These are phyloP conservation scores for Drosophila greeni DNA, from an alignment of 2,888 invertebrate species.

Conservation along the genomic window DNA sequence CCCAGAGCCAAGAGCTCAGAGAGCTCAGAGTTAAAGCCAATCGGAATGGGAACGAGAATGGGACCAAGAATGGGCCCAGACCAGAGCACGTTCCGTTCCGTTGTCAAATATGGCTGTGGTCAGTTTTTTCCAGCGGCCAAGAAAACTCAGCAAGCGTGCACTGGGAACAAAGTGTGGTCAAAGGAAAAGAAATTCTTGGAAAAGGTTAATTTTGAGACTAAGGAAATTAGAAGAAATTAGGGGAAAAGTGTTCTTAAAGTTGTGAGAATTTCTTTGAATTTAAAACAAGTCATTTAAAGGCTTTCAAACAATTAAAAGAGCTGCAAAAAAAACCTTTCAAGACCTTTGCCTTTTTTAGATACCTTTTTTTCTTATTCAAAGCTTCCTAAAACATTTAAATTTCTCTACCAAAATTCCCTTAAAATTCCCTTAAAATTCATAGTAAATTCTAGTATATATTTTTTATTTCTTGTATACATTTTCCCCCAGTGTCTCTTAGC, in stretches of 20 bases:
- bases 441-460: background rate
- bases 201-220: background rate
- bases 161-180: background rate
- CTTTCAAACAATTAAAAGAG: too few relatives aligned
- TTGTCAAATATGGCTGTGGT: constrained; percentile 72
- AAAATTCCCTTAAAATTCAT: background rate
- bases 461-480: too few relatives aligned
- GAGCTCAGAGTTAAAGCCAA: constrained; percentile 8
- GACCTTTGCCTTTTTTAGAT: background rate
- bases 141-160: constrained; percentile 14
- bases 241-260: background rate
- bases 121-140: constrained; percentile 56
- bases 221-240: background rate
- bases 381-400: background rate
- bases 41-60: constrained; percentile 32
- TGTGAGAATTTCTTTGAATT: background rate
- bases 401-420: rapidly evolving
- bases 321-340: background rate
- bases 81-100: constrained; percentile 58
- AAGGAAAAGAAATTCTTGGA: background rate
- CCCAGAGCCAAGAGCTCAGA: constrained; percentile 4
- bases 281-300: background rate
- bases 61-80: constrained; percentile 41
- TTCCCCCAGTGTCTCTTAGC: constrained; percentile 18
- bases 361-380: background rate